phyloP scores from a whole-genome alignment of 2,113 vertebrate genomes.

The Alosa alosa region DNA sequence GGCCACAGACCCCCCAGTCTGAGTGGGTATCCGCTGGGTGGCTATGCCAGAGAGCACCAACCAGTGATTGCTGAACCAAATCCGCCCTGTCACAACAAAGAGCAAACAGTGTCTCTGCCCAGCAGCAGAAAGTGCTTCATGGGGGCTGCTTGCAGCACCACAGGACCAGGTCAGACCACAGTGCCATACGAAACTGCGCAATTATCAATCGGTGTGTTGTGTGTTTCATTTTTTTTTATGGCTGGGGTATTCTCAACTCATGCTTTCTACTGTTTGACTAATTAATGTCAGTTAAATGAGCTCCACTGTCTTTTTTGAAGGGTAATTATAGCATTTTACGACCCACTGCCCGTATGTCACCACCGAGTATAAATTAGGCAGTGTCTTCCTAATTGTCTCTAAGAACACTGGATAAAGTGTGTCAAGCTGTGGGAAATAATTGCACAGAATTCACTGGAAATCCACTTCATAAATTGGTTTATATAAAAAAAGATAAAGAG shows the following conservation, averaged over 20 bases:
- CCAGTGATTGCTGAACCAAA: constrained; percentile 12
- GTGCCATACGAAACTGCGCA: constrained; percentile 30
- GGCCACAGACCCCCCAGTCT: neutral
- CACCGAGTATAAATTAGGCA: constrained; percentile 67
- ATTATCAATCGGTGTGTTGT: constrained; percentile 60
- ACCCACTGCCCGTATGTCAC: constrained; percentile 73
- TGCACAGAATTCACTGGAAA: constrained; percentile 33
- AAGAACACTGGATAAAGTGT: constrained; percentile 46
- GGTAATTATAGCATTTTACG: constrained; percentile 75
- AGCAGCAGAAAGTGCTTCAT: neutral
- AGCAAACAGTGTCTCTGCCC: neutral
- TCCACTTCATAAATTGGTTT: neutral
- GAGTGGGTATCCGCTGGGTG: neutral
- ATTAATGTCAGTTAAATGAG: constrained; percentile 74
- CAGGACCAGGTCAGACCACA: neutral
- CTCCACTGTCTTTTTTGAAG: constrained; percentile 67
- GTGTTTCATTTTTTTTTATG: constrained; percentile 56
- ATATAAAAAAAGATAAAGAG: neutral
- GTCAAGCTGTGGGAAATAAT: constrained; percentile 58
- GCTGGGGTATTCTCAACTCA: constrained; percentile 56
- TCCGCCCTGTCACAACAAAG: constrained; percentile 9
- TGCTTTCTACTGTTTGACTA: constrained; percentile 68
- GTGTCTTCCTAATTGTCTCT: constrained; percentile 66
- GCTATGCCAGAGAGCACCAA: neutral
- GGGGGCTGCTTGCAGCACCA: neutral